Evolutionary conservation across 2,113 vertebrate genomes (phyloP).

Genomic region (Meleagris gallopavo): DNA sequence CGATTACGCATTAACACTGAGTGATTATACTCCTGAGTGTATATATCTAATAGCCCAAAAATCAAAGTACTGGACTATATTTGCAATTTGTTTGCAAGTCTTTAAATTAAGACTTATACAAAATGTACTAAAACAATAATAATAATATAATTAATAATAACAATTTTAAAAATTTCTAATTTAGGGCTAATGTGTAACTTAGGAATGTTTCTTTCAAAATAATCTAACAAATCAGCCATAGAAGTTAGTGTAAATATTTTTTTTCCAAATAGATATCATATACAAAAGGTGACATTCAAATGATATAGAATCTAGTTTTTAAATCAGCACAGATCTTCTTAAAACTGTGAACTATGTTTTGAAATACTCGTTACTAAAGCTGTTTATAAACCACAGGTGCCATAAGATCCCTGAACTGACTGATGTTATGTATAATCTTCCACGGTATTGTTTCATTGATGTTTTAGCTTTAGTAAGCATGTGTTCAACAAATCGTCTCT

Average conservation of each 20-base stretch:
- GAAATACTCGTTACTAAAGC: constrained; percentile 90
- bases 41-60: constrained; percentile 71
- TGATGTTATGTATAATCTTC: constrained; percentile 78
- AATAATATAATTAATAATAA: constrained; percentile 41
- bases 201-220: constrained; percentile 82
- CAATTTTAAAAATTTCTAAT: constrained; percentile 50
- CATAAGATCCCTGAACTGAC: constrained; percentile 88
- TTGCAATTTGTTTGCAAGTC: constrained; percentile 67
- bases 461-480: constrained; percentile 80
- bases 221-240: constrained; percentile 84
- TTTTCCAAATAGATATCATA: constrained; percentile 85
- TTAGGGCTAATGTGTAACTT: constrained; percentile 77
- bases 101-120: constrained; percentile 70
- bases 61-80: constrained; percentile 37
- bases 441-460: constrained; percentile 75
- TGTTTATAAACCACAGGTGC: constrained; percentile 98
- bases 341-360: constrained; percentile 97
- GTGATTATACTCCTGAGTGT: constrained; percentile 72
- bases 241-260: constrained; percentile 90
- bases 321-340: constrained; percentile 93
- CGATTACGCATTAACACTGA: constrained; percentile 68
- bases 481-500: constrained; percentile 72
- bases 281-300: constrained; percentile 84
- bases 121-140: constrained; percentile 66
- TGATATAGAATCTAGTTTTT: constrained; percentile 92